Conservation (phyloP, 92 coral and sea anemone genomes). For the Epizoanthus scotinus region DNA sequence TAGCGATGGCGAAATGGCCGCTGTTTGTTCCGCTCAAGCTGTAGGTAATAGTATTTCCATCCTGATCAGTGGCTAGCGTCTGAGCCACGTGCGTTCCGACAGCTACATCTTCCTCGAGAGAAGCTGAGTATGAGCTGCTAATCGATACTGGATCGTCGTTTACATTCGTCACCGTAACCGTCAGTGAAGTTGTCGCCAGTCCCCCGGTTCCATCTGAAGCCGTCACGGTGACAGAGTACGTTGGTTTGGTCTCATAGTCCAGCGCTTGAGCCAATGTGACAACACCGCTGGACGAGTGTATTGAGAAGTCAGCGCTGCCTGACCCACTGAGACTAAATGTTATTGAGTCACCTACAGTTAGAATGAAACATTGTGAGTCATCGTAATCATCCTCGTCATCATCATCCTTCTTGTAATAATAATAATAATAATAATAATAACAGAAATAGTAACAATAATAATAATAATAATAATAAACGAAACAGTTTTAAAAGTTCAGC, state of each 20-base stretch:
- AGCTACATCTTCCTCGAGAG: conserved; percentile 59
- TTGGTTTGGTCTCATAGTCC: conserved; percentile 58
- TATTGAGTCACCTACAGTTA: conserved; percentile 52
- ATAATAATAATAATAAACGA: no score
- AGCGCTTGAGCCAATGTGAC: conserved; percentile 63
- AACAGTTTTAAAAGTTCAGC: no score
- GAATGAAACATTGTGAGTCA: background rate
- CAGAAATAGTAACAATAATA: no score
- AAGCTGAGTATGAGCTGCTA: conserved; percentile 65
- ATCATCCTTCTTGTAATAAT: background rate
- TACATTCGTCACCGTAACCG: conserved; percentile 62
- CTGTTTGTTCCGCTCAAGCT: conserved; percentile 48
- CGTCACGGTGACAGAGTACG: conserved; percentile 65
- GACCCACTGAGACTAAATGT: conserved; percentile 56
- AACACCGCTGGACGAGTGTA: conserved; percentile 68
- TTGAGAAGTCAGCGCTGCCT: conserved; percentile 61
- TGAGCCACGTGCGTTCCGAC: conserved; percentile 62
- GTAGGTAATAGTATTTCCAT: conserved; percentile 49
- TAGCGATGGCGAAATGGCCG: conserved; percentile 52
- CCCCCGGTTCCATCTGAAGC: conserved; percentile 68
- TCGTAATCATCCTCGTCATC: background rate
- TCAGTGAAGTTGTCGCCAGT: conserved; percentile 61
- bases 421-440: no score
- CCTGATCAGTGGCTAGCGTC: conserved; percentile 69
- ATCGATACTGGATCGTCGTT: conserved; percentile 78